Conservation (phyloP, 2,113 vertebrate genomes). For the Peucedramus taeniatus region DNA sequence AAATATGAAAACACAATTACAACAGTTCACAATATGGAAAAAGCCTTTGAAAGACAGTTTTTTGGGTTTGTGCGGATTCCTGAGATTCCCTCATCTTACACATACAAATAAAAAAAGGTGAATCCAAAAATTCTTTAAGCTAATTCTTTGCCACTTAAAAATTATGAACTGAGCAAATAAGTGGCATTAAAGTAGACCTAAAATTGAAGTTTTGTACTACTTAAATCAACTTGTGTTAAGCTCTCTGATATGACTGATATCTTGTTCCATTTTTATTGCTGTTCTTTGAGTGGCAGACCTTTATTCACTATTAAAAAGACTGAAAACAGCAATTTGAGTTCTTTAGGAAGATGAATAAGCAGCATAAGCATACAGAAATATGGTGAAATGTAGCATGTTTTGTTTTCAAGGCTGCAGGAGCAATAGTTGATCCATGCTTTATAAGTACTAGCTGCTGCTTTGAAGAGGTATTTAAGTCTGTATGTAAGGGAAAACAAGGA, state of each 20-base stretch:
- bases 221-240: neutral
- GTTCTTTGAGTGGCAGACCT: neutral
- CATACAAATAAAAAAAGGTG: neutral
- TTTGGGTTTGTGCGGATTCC: neutral
- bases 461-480: neutral
- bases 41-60: neutral
- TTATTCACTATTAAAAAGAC: neutral
- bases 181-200: neutral
- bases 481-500: neutral
- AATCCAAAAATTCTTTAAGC: neutral
- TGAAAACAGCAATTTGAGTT: neutral
- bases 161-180: neutral
- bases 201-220: neutral
- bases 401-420: neutral
- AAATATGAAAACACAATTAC: neutral
- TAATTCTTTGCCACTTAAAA: neutral
- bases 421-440: accelerated
- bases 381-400: accelerated
- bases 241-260: neutral
- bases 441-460: neutral
- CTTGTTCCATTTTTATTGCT: neutral
- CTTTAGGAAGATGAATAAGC: neutral
- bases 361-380: neutral
- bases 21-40: neutral
- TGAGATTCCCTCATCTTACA: neutral